These are phyloP conservation scores for Amphiprion clarkii DNA, from an alignment of 2,797 vertebrate species.

Conservation along the genomic window DNA sequence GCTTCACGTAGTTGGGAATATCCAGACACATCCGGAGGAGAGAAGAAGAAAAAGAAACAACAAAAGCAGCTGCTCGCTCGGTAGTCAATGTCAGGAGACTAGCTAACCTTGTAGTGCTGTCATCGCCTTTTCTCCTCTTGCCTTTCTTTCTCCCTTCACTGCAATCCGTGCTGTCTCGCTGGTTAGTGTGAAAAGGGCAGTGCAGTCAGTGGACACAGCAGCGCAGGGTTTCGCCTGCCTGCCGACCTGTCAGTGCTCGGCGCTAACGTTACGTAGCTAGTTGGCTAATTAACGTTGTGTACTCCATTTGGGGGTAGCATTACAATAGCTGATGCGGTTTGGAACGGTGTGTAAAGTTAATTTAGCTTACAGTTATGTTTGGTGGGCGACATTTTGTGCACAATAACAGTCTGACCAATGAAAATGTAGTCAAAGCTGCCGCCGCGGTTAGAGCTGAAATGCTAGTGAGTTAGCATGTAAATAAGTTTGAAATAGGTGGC, in stretches of 20 bases:
- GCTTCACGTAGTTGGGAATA: background rate
- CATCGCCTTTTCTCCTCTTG: slow-evolving; percentile 61
- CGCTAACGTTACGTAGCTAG: slow-evolving; percentile 59
- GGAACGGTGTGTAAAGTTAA: background rate
- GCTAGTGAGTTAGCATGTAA: slow-evolving; percentile 21
- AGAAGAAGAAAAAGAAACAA: background rate
- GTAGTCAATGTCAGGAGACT: slow-evolving; percentile 1
- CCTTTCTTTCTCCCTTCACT: slow-evolving; percentile 42
- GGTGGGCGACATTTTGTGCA: no score
- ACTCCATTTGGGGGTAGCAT: no score
- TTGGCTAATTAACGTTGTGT: slow-evolving; percentile 39
- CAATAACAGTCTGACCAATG: no score
- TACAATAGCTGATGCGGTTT: background rate
- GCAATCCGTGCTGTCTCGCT: slow-evolving; percentile 67
- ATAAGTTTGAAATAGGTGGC: background rate
- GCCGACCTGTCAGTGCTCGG: slow-evolving; percentile 65
- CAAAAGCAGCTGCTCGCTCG: background rate
- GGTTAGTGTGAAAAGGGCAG: slow-evolving; percentile 68
- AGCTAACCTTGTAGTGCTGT: slow-evolving; percentile 74
- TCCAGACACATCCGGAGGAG: background rate
- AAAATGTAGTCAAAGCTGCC: no score
- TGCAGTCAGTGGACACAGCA: slow-evolving; percentile 68
- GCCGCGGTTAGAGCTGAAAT: background rate
- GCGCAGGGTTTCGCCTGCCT: slow-evolving; percentile 45
- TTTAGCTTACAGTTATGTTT: no score